A percentile compares a stretch with the other conserved stretches of the same genome.
Conservation (phyloP, 2,797 vertebrate genomes). For the Alauda arvensis region DNA sequence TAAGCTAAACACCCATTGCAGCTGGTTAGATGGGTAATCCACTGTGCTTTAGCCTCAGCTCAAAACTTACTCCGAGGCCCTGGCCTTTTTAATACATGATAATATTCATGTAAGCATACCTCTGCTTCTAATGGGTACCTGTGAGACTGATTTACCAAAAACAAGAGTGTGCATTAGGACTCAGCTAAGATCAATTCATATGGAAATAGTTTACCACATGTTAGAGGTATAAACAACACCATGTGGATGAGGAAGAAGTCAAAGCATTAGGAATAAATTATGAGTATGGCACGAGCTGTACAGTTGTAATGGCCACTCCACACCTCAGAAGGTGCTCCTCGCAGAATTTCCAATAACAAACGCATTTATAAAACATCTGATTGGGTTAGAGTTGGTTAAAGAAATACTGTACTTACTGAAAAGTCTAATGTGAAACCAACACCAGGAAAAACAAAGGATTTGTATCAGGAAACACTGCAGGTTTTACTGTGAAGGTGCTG, state of each 20-base stretch:
- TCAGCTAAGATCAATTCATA: background rate
- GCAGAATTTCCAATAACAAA: background rate
- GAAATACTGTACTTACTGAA: background rate
- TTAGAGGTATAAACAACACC: background rate
- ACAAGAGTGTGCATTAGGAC: background rate
- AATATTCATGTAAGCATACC: background rate
- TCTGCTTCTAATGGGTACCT: background rate
- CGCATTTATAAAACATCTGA: background rate
- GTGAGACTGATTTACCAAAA: conserved; percentile 13
- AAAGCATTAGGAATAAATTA: background rate
- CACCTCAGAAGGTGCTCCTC: background rate
- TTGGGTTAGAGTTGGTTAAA: background rate
- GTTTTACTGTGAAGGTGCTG: background rate
- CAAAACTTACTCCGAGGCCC: background rate
- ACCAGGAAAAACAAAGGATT: background rate
- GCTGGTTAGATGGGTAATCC: background rate
- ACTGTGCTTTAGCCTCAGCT: background rate
- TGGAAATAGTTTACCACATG: background rate
- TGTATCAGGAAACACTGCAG: background rate
- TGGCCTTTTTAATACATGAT: background rate
- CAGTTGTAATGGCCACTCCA: background rate
- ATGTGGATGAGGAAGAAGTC: background rate
- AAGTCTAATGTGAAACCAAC: background rate
- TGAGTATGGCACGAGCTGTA: background rate
- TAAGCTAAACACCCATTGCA: background rate